Percentiles rank a stretch among this genome's conserved stretches.
Evolutionary conservation across 1,140 invertebrate species (phyloP).

Genomic region (Stegodyphus mimosarum): DNA sequence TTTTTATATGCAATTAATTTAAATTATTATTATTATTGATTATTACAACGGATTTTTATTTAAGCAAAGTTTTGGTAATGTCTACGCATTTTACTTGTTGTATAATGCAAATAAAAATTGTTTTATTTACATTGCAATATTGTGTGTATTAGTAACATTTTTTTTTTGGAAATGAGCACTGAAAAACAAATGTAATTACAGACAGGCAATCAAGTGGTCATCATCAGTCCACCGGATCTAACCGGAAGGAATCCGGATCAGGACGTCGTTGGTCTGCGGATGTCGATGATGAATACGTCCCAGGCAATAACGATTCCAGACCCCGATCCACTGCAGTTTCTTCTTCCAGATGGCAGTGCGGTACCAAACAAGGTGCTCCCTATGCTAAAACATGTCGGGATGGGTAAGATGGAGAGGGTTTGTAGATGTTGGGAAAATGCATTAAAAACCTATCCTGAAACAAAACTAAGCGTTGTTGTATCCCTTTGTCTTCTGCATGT

Average conservation of each 20-base stretch:
- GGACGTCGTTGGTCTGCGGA: conserved; percentile 48
- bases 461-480: no score
- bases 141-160: no score
- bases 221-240: conserved; percentile 24
- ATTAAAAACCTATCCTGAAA: no score
- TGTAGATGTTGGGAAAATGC: no score
- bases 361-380: conserved; percentile 61
- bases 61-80: no score
- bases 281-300: conserved; percentile 40
- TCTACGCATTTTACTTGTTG: no score
- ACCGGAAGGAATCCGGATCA: conserved; percentile 37
- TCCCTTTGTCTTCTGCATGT: not conserved
- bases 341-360: conserved; percentile 55
- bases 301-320: conserved; percentile 26
- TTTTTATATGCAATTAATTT: no score
- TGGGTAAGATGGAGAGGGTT: conserved; percentile 43
- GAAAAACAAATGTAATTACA: not conserved
- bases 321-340: conserved; percentile 44
- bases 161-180: no score
- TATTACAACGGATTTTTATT: no score
- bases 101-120: no score
- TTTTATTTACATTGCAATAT: no score
- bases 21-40: no score
- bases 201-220: conserved; percentile 33
- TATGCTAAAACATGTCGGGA: conserved; percentile 60